Base-by-base conservation (phyloP, 2,888 invertebrate species). In the Rotaria sp. region DNA sequence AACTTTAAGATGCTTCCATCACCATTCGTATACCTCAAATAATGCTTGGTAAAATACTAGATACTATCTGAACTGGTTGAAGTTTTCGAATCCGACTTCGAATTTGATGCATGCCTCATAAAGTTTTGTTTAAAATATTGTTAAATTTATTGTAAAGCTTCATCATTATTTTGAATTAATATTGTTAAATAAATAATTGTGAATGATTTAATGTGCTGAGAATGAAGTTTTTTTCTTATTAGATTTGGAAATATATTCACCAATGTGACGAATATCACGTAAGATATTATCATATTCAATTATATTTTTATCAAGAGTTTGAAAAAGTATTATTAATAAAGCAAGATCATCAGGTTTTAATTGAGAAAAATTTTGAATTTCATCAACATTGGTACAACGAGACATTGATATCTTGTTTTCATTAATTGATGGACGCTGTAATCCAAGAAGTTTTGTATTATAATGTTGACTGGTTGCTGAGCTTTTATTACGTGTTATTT, bases 351-450 rank as follows among this genome's bases (percentile, higher is more conserved):
- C 80, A 15, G 45, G 45, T n/a, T 80, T 80, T 21, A 80, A 45
- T 80, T 45, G 26, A n/a, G 80, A 80, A 80, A 80, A 80, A 45
- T 80, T 80, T n/a, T 45, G 45, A 41, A 45, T 26, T 80, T 80
- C 45, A 45, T 80, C 80, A 26, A 24, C n/a, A 45, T 21, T 41
- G 0, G 3, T 41, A 45, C 80, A 80, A 13, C 80, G 41, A 45
- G 45, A 26, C n/a, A 26, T 45, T 0, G n/a, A 0, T 13, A 26
- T 26, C 1, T 24, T n/a, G 2, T 26, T 24, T n/a, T 80, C 45
- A 5, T 80, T 41, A 5, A 45, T 45, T 26, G 8, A 38, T n/a
- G 41, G 41, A 41, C 11, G 11, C n/a, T 45, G 35, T 80, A 80
- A 45, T 26, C n/a, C 80, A 80, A 80, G 24, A 26, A 80, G 26